Conservation (phyloP, 2,113 vertebrate genomes). For the Lepisosteus osseus region DNA sequence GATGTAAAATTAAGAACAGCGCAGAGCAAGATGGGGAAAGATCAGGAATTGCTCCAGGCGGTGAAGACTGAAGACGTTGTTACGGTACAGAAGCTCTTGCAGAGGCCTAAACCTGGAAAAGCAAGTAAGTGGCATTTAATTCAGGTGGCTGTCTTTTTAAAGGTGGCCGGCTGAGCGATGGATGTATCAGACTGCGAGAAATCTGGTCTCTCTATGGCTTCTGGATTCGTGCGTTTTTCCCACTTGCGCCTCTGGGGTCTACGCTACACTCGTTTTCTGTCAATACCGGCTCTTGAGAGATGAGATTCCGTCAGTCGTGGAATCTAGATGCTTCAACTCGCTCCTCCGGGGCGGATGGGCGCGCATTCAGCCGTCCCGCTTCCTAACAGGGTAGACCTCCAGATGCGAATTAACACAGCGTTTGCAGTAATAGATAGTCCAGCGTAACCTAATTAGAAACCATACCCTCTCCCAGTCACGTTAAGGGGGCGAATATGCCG, state of each 20-base stretch:
- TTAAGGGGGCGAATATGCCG: background rate
- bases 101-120: conserved; percentile 91
- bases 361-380: background rate
- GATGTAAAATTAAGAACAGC: conserved; percentile 55
- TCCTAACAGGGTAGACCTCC: background rate
- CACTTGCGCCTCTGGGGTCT: background rate
- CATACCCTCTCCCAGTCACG: background rate
- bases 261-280: too few relatives aligned
- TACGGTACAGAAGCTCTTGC: conserved; percentile 92
- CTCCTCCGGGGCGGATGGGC: background rate
- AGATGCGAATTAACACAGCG: background rate
- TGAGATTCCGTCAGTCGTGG: background rate
- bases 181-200: too few relatives aligned
- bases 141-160: background rate
- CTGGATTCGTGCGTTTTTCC: background rate
- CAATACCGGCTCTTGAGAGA: too few relatives aligned
- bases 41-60: conserved; percentile 95
- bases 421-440: background rate
- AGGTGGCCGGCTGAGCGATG: too few relatives aligned
- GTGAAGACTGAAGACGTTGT: conserved; percentile 94
- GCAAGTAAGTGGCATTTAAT: conserved; percentile 77
- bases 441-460: background rate
- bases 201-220: too few relatives aligned
- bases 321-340: background rate
- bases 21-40: conserved; percentile 85